These are phyloP conservation scores for Enteromius mattozi DNA, from an alignment of 2,797 vertebrate genomes.

Conservation along the genomic window DNA sequence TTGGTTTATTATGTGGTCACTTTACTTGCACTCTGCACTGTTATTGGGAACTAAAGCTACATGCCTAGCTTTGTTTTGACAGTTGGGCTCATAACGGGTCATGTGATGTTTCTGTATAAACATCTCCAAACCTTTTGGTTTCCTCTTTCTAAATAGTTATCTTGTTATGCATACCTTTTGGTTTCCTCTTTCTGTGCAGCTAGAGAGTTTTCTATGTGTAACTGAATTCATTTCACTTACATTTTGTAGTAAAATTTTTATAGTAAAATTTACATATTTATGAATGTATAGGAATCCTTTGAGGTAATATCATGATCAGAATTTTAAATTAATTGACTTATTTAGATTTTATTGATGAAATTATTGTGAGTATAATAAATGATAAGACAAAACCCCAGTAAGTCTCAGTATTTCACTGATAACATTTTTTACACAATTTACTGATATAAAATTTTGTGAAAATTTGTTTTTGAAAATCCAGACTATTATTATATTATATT, in stretches of 20 bases:
- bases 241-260: not conserved
- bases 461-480: not conserved
- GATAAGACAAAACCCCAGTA: not conserved
- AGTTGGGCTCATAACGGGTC: conserved; percentile 32
- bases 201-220: conserved; percentile 2
- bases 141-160: conserved; percentile 30
- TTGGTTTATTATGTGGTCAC: conserved; percentile 22
- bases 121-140: conserved; percentile 23
- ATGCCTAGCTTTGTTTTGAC: conserved; percentile 45
- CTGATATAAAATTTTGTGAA: not conserved
- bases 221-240: not conserved
- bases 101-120: conserved; percentile 51
- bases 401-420: not conserved
- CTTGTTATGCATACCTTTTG: not conserved
- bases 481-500: not conserved
- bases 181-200: conserved; percentile 11
- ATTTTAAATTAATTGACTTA: not conserved
- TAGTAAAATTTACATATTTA: not conserved
- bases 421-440: not conserved
- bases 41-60: conserved; percentile 34
- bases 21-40: conserved; percentile 30
- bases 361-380: not conserved
- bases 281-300: not conserved
- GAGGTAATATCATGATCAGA: not conserved
- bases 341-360: not conserved